Base-by-base conservation (phyloP, 2,888 invertebrate genomes). In the Scaptomyza parva region DNA sequence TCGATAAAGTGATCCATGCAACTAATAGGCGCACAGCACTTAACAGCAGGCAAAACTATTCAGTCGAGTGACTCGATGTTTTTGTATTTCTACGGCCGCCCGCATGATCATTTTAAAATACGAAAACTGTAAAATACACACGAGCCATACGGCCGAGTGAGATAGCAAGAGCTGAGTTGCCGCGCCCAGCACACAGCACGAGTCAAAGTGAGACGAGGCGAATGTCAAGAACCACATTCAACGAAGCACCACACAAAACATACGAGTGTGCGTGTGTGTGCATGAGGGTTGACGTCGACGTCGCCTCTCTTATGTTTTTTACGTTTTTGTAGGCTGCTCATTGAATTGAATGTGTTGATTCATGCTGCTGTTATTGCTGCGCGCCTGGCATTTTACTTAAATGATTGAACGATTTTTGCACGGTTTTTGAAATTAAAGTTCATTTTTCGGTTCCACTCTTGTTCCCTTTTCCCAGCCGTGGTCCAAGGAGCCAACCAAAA, bases 401-500 rank as follows among this genome's bases (percentile, higher is more conserved):
- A 82, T 87, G 88, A 89, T 88, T 88, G 87, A 88, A 88, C 87
- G 88, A 88, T 87, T 85, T 88, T 87, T 88, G 87, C 87, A 89
- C 87, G 80, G 89, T 88, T 88, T 84, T 64, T 70, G 60, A 72
- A 71, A 78, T 69, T 66, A 87, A 82, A 82, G 72, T 87, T 82
- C 70, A 78, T 74, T 85, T 84, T 47, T 69, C 50, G 66, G 72
- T 71, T 85, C 69, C 61, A 59, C 73, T 76, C 52, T 57, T 57
- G 63, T 61, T 77, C 67, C 60, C 62, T 76, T 73, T 71, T 28
- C 53, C 59, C 76, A 63, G 30, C 33, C 50, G 2, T 18, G 11
- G 28, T 14, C 57, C 45, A 14, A 17, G 44, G 67, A 33, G 39
- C 24, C 43, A 51, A 44, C 35, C 3, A 26, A 43, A 50, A 33